Base-by-base conservation (phyloP, 2,113 vertebrate species). In the Carettochelys insculpta region DNA sequence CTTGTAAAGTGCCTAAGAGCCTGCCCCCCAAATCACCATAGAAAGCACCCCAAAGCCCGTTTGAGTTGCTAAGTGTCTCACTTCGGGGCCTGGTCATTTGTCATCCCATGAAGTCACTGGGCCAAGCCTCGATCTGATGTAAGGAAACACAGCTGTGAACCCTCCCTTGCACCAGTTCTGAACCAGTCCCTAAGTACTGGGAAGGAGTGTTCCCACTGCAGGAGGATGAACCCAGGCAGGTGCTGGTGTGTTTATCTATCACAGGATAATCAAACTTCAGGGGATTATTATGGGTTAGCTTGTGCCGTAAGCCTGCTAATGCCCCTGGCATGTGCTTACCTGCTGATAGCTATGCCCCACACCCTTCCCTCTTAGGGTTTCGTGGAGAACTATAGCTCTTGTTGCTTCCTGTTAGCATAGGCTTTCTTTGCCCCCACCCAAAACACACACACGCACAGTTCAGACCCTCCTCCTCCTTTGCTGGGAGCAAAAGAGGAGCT, bases 181-280 rank as follows among this genome's bases (percentile, higher is more conserved):
- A 8, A 1, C 90, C 85, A 78, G 29, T 80, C 95, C 90, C 90
- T 79, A 85, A n/a, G 85, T 29, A 4, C 92, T 93, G 82, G 68
- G 7, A 1, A n/a, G 92, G 65, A 29, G 53, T 90, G 91, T 83
- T 0, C 0, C 77, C 11, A 34, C 56, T 0, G 34, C 86, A 80
- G 94, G 79, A 0, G 12, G 54, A 53, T 77, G 76, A 25, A 83
- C 47, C 73, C 45, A 88, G 25, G 90, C 90, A 82, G 85, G 92
- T 85, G 91, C 91, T 82, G 38, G 31, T 71, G 83, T 38, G 2
- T 94, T 92, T 89, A 80, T 96, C 96, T 94, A 51, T 89, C 79
- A 89, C 92, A 79, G 91, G 91, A 94, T 97, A 96, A 97, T 97
- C 94, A 97, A 96, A 96, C 96, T 92, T 94, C 41, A 82, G 95